Evolutionary conservation across 2,113 vertebrate genomes (phyloP).

Genomic region (Bombycilla garrulus): DNA sequence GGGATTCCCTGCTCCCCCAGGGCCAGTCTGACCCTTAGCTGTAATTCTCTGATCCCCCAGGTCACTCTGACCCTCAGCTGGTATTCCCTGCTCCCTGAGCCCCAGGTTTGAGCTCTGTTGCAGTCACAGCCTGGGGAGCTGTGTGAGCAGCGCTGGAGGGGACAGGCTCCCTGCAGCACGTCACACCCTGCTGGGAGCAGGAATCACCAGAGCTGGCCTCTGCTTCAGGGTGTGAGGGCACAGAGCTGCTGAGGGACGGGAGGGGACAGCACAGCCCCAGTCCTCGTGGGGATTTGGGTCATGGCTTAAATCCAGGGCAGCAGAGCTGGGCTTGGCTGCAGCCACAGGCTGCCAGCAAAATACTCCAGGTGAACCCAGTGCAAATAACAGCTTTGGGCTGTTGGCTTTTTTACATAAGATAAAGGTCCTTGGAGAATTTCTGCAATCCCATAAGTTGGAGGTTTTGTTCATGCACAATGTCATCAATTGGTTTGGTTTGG

Average conservation of each 20-base stretch:
- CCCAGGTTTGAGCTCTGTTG: too few species aligned
- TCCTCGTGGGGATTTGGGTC: fast-evolving
- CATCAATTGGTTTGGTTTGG: not conserved
- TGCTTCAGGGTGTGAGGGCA: not conserved
- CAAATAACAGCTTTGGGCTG: not conserved
- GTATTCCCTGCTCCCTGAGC: too few species aligned
- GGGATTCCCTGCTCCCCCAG: too few species aligned
- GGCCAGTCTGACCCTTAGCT: too few species aligned
- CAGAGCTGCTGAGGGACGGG: not conserved
- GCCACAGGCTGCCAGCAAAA: not conserved
- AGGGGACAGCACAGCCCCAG: not conserved
- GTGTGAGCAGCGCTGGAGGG: too few species aligned
- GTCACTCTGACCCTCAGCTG: too few species aligned
- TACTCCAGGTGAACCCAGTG: not conserved
- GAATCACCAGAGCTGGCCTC: not conserved
- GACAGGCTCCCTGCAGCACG: not conserved
- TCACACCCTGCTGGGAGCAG: not conserved
- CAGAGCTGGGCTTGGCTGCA: not conserved
- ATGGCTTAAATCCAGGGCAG: fast-evolving
- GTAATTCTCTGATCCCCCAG: too few species aligned
- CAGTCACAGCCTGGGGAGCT: too few species aligned
- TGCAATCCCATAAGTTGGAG: not conserved
- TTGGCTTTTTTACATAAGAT: fast-evolving
- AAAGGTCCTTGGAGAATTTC: not conserved
- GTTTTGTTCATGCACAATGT: not conserved